phyloP scores from a whole-genome alignment of 2,888 invertebrate species.

The Callimorpha dominula region DNA sequence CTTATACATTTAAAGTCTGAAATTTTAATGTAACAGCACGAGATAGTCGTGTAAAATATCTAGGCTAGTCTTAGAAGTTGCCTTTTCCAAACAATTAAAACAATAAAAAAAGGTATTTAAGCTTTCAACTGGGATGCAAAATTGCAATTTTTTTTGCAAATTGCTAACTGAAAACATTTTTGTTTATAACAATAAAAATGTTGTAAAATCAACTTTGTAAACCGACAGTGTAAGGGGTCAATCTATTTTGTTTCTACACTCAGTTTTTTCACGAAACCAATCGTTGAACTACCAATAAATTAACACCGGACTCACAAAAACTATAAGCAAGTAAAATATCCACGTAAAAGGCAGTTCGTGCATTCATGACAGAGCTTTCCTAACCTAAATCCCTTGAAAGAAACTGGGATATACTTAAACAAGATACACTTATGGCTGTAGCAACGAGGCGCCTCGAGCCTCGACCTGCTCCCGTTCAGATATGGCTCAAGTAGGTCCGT shows the following conservation, averaged over 20 bases:
- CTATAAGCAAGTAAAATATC: neutral
- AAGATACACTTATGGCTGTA: neutral
- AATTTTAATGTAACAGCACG: neutral
- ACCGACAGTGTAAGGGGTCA: too few relatives aligned
- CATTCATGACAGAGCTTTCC: conserved; percentile 26
- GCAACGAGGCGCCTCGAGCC: conserved; percentile 22
- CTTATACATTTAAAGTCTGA: too few relatives aligned
- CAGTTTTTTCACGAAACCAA: too few relatives aligned
- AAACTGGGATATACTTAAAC: conserved; percentile 34
- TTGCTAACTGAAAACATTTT: too few relatives aligned
- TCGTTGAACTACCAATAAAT: neutral
- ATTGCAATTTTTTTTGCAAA: too few relatives aligned
- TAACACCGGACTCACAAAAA: neutral
- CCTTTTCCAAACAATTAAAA: too few relatives aligned
- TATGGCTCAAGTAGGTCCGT: conserved; percentile 51
- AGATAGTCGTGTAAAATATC: neutral
- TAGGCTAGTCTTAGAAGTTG: too few relatives aligned
- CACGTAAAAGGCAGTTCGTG: neutral
- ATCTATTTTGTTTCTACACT: too few relatives aligned
- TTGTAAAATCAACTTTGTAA: too few relatives aligned
- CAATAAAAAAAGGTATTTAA: too few relatives aligned
- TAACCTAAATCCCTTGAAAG: conserved; percentile 41
- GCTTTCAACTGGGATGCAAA: too few relatives aligned
- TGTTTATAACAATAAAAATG: too few relatives aligned
- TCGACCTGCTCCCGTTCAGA: conserved; percentile 52